These are phyloP conservation scores for Actinia equina DNA, from an alignment of 64 coral and sea anemone genomes.

Conservation along the genomic window DNA sequence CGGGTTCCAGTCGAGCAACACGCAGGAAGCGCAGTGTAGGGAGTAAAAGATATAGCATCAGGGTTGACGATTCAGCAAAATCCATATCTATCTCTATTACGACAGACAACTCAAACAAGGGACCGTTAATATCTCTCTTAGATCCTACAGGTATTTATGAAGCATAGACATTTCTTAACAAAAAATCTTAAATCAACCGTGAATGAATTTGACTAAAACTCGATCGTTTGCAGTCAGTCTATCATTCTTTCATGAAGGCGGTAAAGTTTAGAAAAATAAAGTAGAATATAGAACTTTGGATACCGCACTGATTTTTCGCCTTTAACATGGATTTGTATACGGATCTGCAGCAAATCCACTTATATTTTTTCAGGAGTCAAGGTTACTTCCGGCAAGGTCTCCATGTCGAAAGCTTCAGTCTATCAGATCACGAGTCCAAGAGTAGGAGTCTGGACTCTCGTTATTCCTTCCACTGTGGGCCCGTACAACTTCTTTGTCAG, in stretches of 20 bases:
- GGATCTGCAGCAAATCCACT: background rate
- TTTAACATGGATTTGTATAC: background rate
- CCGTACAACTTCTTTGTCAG: constrained; percentile 58
- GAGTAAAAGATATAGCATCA: background rate
- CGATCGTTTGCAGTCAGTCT: too few species aligned
- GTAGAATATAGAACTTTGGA: too few species aligned
- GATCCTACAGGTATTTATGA: background rate
- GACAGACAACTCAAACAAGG: background rate
- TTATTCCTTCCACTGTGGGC: constrained; percentile 38
- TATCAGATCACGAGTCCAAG: background rate
- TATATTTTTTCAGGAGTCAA: background rate
- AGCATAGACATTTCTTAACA: too few species aligned
- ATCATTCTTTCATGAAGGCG: too few species aligned
- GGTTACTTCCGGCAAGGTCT: background rate
- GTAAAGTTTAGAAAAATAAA: too few species aligned
- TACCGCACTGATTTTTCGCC: background rate
- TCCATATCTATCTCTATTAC: constrained; percentile 15
- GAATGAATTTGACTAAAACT: too few species aligned
- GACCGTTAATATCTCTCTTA: background rate
- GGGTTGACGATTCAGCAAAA: constrained; percentile 18
- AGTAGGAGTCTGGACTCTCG: constrained; percentile 41
- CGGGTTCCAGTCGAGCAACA: constrained; percentile 29
- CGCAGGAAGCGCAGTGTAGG: constrained; percentile 48
- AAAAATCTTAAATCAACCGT: too few species aligned
- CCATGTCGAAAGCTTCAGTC: background rate